A percentile compares a stretch with the other conserved stretches of the same genome.
phyloP scores from a whole-genome alignment of 2,888 invertebrate genomes.

The Trissonchulus latispiculum region DNA sequence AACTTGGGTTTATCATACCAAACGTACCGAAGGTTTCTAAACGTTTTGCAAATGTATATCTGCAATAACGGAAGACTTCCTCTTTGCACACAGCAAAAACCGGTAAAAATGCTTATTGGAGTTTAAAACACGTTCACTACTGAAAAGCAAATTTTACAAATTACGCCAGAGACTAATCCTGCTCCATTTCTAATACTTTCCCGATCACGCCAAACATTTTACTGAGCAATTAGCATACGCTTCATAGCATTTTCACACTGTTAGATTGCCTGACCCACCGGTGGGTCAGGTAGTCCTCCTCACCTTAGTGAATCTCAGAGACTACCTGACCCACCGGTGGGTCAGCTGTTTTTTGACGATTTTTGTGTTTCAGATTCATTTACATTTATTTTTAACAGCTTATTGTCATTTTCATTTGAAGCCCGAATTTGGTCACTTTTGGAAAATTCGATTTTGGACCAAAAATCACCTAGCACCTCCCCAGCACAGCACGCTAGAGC shows the following conservation, averaged over 20 bases:
- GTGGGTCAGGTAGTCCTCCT: neutral
- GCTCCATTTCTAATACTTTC: neutral
- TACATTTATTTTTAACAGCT: neutral
- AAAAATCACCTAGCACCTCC: no score
- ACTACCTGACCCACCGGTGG: neutral
- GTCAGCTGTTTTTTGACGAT: neutral
- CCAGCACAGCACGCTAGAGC: no score
- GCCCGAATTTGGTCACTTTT: no score
- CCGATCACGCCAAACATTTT: neutral
- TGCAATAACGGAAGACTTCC: no score
- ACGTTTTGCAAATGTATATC: no score
- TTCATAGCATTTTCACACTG: neutral
- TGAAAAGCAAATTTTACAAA: neutral
- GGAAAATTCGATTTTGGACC: no score
- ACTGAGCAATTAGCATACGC: neutral
- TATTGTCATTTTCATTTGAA: neutral
- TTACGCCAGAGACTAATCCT: neutral
- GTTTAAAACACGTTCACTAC: neutral
- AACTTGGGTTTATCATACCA: no score
- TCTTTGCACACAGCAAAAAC: no score
- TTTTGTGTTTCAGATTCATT: neutral
- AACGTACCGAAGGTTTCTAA: no score
- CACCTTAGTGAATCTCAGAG: neutral
- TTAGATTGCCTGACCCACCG: neutral
- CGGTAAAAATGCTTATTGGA: no score